Evolutionary conservation across 2,113 vertebrate genomes (phyloP).

Genomic region (Halichoeres trimaculatus): DNA sequence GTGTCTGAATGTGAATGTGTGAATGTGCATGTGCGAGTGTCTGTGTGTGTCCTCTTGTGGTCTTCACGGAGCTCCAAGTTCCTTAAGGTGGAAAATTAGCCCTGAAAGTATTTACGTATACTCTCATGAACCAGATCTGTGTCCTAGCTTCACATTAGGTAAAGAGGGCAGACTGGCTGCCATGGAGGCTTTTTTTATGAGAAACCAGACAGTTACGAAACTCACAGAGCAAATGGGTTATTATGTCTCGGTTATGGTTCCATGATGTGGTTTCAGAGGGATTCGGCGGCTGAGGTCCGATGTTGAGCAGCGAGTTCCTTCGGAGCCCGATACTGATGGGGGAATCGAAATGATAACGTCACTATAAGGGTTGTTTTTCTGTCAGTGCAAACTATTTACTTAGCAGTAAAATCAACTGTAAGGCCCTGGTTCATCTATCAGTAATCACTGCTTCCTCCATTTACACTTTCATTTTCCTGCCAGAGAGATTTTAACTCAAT

Average conservation of each 20-base stretch:
- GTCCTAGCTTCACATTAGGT: conserved; percentile 56
- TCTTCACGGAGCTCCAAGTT: conserved; percentile 41
- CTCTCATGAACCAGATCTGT: conserved; percentile 54
- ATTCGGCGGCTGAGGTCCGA: conserved; percentile 15
- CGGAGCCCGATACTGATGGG: background rate
- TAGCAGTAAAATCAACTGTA: background rate
- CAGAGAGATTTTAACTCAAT: too few relatives aligned
- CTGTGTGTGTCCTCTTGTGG: conserved; percentile 27
- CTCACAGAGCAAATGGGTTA: conserved; percentile 41
- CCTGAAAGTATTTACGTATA: conserved; percentile 66
- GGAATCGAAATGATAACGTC: conserved; percentile 20
- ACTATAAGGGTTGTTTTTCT: conserved; percentile 6
- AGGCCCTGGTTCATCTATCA: background rate
- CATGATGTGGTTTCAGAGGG: conserved; percentile 54
- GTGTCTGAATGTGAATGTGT: conserved; percentile 32
- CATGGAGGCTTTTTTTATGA: conserved; percentile 40
- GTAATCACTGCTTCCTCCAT: background rate
- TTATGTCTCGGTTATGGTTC: conserved; percentile 54
- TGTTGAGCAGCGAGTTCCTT: conserved; percentile 21
- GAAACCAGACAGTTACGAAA: conserved; percentile 62
- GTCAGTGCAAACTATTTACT: conserved; percentile 7
- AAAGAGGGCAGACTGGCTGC: conserved; percentile 46
- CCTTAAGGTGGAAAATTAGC: conserved; percentile 72
- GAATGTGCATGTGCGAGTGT: conserved; percentile 2
- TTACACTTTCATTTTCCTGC: background rate